phyloP scores from a whole-genome alignment of 2,888 invertebrate genomes.

The Labia minor region DNA sequence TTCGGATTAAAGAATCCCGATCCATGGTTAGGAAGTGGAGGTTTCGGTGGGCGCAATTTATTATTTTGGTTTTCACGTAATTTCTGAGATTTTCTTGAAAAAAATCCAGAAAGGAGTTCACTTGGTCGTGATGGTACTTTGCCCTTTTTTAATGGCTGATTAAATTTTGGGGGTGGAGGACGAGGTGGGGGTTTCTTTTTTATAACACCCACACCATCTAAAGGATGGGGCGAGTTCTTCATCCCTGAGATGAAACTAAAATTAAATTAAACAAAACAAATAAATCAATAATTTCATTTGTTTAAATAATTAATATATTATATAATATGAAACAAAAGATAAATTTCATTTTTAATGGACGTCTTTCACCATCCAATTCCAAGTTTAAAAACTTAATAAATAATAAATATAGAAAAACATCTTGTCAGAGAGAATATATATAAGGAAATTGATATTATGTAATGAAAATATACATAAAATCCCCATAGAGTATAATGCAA shows the following conservation, averaged over 20 bases:
- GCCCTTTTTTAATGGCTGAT: conserved; percentile 29
- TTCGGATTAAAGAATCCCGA: conserved; percentile 33
- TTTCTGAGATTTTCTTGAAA: conserved; percentile 20
- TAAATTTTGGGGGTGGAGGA: conserved; percentile 56
- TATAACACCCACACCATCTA: conserved; percentile 32
- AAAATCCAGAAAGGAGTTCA: conserved; percentile 22
- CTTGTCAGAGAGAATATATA: too few relatives aligned
- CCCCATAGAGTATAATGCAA: too few relatives aligned
- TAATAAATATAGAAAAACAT: too few relatives aligned
- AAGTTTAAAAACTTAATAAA: too few relatives aligned
- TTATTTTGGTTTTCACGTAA: not conserved
- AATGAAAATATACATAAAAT: too few relatives aligned
- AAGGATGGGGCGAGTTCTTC: not conserved
- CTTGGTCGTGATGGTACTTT: conserved; percentile 19
- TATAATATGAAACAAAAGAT: too few relatives aligned
- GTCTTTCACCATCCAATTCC: too few relatives aligned
- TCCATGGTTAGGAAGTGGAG: not conserved
- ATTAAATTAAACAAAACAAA: too few relatives aligned
- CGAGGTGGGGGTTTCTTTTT: conserved; percentile 62
- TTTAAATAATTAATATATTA: too few relatives aligned
- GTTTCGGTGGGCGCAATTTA: not conserved
- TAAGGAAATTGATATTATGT: too few relatives aligned
- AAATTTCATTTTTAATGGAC: too few relatives aligned
- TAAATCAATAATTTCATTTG: too few relatives aligned
- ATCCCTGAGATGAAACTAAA: conserved; percentile 17